Conservation (phyloP, 2,113 vertebrate genomes). For the Salvator merianae region DNA sequence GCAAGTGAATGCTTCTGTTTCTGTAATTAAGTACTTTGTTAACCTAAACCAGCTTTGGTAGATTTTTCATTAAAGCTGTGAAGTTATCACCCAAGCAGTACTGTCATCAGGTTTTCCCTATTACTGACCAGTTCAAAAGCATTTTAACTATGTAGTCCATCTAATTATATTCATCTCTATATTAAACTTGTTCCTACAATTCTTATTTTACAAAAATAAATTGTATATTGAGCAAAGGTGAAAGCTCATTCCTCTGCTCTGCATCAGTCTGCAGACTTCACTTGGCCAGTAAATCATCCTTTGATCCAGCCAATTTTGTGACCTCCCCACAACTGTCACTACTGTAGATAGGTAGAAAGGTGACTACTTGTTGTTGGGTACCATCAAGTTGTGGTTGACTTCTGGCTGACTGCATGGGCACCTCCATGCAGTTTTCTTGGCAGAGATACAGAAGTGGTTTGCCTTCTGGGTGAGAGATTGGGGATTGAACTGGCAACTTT, state of each 20-base stretch:
- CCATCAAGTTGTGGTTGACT: no score
- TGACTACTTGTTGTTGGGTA: no score
- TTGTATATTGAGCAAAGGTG: not conserved
- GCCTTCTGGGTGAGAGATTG: no score
- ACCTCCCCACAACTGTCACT: no score
- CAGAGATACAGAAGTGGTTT: no score
- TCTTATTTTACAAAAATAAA: not conserved
- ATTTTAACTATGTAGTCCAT: not conserved
- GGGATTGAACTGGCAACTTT: no score
- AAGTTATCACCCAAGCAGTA: not conserved
- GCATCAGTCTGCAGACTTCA: no score
- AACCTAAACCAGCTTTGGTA: not conserved
- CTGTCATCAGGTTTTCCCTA: conserved; percentile 2
- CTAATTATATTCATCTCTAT: not conserved
- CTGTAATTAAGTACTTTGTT: conserved; percentile 15
- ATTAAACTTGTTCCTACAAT: not conserved
- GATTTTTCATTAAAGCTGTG: not conserved
- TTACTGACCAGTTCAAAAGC: not conserved
- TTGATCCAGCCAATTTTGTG: no score
- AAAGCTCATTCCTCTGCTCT: not conserved
- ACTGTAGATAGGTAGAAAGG: no score
- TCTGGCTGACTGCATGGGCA: no score
- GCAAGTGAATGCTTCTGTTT: conserved; percentile 37
- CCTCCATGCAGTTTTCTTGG: no score
- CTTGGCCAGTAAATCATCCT: no score